phyloP scores from a whole-genome alignment of 2,888 invertebrate genomes.

The Drosophila kokeensis region DNA sequence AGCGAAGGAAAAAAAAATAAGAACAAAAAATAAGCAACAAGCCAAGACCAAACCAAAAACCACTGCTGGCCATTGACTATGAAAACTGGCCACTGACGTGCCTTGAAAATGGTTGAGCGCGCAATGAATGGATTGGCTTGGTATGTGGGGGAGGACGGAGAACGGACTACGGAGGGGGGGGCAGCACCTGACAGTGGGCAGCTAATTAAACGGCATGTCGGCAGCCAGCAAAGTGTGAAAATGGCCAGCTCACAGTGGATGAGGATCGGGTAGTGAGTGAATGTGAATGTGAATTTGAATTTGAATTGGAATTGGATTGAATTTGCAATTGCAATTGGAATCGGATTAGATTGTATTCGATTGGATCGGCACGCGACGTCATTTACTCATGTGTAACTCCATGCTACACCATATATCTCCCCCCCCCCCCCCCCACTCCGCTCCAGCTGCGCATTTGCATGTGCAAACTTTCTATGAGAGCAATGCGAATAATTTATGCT shows the following conservation, averaged over 20 bases:
- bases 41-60: constrained; percentile 13
- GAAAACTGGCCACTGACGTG: constrained; percentile 46
- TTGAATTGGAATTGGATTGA: constrained; percentile 31
- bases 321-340: constrained; percentile 38
- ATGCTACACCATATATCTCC: neutral
- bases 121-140: neutral
- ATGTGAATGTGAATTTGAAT: constrained; percentile 8
- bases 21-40: neutral
- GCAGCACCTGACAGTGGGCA: constrained; percentile 8
- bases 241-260: constrained; percentile 43
- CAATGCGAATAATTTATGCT: constrained; percentile 61
- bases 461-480: constrained; percentile 57
- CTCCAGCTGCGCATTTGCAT: constrained; percentile 48
- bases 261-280: constrained; percentile 18
- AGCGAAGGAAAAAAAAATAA: constrained; percentile 3
- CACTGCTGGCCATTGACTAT: constrained; percentile 47
- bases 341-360: constrained; percentile 38
- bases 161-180: neutral
- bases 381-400: constrained; percentile 59
- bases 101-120: neutral
- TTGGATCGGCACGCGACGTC: constrained; percentile 67
- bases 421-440: neutral
- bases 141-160: neutral
- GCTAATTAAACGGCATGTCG: constrained; percentile 70
- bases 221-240: constrained; percentile 69